Conservation (phyloP, 2,888 invertebrate species). For the Hypercompe scribonia region DNA sequence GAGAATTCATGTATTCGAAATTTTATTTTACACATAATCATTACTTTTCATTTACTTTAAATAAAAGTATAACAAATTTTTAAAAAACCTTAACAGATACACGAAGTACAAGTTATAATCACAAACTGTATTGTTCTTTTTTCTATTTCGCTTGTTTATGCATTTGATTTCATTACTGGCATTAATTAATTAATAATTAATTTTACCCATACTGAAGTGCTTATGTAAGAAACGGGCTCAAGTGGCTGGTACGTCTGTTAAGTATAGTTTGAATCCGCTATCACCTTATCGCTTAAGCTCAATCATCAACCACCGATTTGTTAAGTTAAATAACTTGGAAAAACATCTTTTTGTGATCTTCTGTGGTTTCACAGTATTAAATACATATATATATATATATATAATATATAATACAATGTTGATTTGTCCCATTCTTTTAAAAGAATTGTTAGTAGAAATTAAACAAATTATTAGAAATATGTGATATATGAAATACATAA, state of each 20-base stretch:
- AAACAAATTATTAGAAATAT: neutral
- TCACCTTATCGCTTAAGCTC: neutral
- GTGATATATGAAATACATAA: too few relatives aligned
- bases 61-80: too few relatives aligned
- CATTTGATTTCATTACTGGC: neutral
- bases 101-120: too few relatives aligned
- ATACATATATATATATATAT: too few relatives aligned
- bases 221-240: neutral
- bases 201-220: too few relatives aligned
- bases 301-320: neutral
- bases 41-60: too few relatives aligned
- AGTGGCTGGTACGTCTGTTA: neutral
- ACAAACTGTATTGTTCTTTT: neutral
- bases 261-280: neutral
- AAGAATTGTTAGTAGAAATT: neutral
- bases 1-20: too few relatives aligned
- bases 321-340: neutral
- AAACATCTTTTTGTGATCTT: neutral
- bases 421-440: too few relatives aligned
- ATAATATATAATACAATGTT: too few relatives aligned
- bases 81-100: too few relatives aligned
- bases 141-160: neutral
- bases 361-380: neutral
- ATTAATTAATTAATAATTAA: too few relatives aligned
- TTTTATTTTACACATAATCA: too few relatives aligned